Evolutionary conservation across 2,797 vertebrate species (phyloP).

Genomic region (Schizopygopsis malacanthus): DNA sequence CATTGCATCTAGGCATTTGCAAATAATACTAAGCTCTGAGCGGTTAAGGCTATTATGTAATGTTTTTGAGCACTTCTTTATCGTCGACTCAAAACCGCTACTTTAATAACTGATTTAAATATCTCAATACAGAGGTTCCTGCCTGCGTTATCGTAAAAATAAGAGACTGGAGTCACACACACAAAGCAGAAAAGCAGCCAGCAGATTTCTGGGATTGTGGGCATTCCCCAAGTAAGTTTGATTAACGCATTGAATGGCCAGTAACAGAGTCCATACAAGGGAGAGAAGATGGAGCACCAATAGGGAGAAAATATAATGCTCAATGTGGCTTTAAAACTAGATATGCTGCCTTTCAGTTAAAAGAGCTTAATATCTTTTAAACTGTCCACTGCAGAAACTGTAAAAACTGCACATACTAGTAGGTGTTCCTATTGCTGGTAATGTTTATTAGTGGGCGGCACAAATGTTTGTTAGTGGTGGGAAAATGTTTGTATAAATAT

Average conservation of each 20-base stretch:
- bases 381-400: background rate
- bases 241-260: background rate
- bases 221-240: constrained; percentile 12
- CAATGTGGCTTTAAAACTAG: background rate
- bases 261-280: background rate
- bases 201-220: background rate
- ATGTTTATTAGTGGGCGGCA: background rate
- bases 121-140: background rate
- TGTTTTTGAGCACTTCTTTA: constrained; percentile 7
- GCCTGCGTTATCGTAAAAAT: background rate
- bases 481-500: background rate
- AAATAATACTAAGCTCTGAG: constrained; percentile 19
- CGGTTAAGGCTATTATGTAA: constrained; percentile 37
- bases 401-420: background rate
- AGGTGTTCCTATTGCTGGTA: constrained; percentile 5
- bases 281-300: background rate
- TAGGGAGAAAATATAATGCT: background rate
- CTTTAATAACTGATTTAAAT: background rate
- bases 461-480: background rate
- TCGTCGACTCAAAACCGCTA: constrained; percentile 21
- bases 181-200: background rate
- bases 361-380: background rate
- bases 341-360: background rate
- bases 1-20: constrained; percentile 26
- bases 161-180: background rate